Percentiles rank a stretch among this genome's conserved stretches.
Conservation (phyloP, 2,113 vertebrate genomes). For the Syngnathus scovelli region DNA sequence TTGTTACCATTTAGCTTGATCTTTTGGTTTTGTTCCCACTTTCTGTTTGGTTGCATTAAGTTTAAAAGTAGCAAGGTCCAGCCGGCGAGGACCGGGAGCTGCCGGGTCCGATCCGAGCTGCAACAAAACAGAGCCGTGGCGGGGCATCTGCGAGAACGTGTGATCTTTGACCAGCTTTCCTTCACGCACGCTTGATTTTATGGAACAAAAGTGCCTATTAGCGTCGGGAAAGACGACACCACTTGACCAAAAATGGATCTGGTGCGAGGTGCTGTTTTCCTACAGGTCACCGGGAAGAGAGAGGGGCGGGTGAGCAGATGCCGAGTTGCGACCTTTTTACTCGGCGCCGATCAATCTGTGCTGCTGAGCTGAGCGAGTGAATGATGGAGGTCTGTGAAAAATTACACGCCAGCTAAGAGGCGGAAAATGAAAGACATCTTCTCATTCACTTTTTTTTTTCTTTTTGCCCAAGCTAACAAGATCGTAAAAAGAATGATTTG, state of each 20-base stretch:
- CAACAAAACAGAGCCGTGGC: constrained; percentile 21
- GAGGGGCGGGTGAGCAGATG: constrained; percentile 5
- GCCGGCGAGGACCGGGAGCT: constrained; percentile 6
- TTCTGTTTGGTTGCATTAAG: constrained; percentile 1
- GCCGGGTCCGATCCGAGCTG: constrained; percentile 27
- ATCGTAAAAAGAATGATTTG: constrained; percentile 12
- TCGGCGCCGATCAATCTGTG: constrained; percentile 52
- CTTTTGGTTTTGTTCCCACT: background rate
- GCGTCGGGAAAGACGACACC: constrained; percentile 20
- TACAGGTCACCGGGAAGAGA: constrained; percentile 11
- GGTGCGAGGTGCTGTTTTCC: constrained; percentile 30
- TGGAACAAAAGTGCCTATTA: constrained; percentile 36
- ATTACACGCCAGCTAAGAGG: constrained; percentile 52
- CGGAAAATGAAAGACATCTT: constrained; percentile 61
- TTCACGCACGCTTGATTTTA: constrained; percentile 20
- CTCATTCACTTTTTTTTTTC: constrained; percentile 24
- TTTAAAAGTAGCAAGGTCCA: constrained; percentile 2
- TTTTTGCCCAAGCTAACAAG: constrained; percentile 9
- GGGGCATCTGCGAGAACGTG: constrained; percentile 7
- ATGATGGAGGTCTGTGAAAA: constrained; percentile 55
- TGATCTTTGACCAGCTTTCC: constrained; percentile 25
- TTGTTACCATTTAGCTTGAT: background rate
- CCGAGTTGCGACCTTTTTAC: constrained; percentile 49
- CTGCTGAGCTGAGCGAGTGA: constrained; percentile 28
- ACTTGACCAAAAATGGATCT: constrained; percentile 39